phyloP scores from a whole-genome alignment of 1,140 invertebrate species.

The Pygmarrhopalites habei region DNA sequence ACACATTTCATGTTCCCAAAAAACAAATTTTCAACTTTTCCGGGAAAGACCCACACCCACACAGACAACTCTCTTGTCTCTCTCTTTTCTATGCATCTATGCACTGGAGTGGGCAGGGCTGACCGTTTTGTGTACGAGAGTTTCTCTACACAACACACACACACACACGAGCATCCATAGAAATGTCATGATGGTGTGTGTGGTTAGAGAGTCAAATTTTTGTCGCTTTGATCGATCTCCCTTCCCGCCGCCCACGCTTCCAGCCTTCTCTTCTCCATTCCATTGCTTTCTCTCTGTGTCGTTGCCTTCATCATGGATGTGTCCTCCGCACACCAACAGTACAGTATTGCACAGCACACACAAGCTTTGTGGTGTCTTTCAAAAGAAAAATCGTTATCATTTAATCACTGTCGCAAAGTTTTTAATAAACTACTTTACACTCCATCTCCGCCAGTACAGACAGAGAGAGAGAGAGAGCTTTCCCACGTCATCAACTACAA shows the following conservation, averaged over 20 bases:
- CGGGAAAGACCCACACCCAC: no score
- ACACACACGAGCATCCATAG: background rate
- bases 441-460: background rate
- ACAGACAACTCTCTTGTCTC: no score
- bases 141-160: no score
- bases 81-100: no score
- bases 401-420: conserved; percentile 11
- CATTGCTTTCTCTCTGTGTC: background rate
- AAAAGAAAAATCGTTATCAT: conserved; percentile 7
- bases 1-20: no score
- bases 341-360: background rate
- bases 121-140: no score
- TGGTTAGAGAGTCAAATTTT: background rate
- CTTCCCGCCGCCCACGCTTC: background rate
- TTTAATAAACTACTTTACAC: conserved; percentile 5
- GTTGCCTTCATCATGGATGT: background rate
- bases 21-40: no score
- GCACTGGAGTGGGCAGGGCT: no score
- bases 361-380: background rate
- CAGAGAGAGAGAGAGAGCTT: no score
- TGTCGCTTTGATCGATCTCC: conserved; percentile 2
- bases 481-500: no score
- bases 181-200: background rate
- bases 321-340: no score
- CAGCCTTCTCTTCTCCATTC: background rate